These are phyloP conservation scores for Lamprologus callipterus DNA, from an alignment of 2,113 vertebrate species.

Conservation along the genomic window DNA sequence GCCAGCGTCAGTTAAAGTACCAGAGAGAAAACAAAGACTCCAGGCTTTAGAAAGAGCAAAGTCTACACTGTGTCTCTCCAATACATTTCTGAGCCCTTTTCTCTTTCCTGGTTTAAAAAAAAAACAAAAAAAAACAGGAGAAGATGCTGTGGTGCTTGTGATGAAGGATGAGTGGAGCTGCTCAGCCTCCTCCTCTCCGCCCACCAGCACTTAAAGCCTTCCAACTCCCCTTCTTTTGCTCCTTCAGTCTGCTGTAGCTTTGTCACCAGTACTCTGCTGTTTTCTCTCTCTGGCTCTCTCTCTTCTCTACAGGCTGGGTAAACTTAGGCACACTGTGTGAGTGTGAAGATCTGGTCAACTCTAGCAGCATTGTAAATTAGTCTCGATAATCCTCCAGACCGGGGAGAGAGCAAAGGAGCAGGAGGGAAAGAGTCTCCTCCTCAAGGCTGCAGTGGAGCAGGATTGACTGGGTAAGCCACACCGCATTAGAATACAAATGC, in stretches of 20 bases:
- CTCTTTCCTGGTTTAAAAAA: neutral
- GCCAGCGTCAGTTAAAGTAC: neutral
- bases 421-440: conserved; percentile 16
- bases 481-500: conserved; percentile 54
- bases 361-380: conserved; percentile 16
- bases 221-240: conserved; percentile 45
- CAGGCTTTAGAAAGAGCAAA: conserved; percentile 18
- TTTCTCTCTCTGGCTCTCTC: neutral
- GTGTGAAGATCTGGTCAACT: conserved; percentile 40
- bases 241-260: conserved; percentile 40
- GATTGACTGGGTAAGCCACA: conserved; percentile 42
- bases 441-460: conserved; percentile 25
- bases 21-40: neutral
- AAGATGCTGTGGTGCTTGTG: conserved; percentile 25
- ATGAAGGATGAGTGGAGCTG: conserved; percentile 41
- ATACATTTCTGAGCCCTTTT: conserved; percentile 25
- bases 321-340: conserved; percentile 36
- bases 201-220: conserved; percentile 51
- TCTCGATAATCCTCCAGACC: conserved; percentile 1
- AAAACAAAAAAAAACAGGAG: neutral
- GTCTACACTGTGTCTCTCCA: conserved; percentile 11
- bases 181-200: conserved; percentile 56
- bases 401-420: neutral
- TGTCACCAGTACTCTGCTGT: conserved; percentile 18
- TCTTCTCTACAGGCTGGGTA: conserved; percentile 1